Evolutionary conservation across 2,113 vertebrate genomes (phyloP), one percentile per base, ranked within the genome.

Genomic region (Nibea albiflora): DNA sequence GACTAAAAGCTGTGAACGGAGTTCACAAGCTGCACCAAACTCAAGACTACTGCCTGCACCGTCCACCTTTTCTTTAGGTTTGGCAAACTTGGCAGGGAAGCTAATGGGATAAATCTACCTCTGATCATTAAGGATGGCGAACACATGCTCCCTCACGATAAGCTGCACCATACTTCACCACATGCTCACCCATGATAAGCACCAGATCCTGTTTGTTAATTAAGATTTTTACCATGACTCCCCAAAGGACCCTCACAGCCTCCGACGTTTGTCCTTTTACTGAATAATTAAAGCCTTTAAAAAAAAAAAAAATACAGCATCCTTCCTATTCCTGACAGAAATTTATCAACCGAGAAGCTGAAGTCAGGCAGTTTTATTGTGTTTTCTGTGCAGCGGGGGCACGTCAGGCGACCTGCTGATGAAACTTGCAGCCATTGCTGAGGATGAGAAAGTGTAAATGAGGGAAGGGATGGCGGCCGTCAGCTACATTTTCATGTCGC

Each of bases 111-210:
- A 73, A 78, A 83, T 57, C 61, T 26, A 77, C 57, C 72, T 79
- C 60, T 79, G 86, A 89, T 86, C 85, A 80, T 86, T 77, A 77
- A 72, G 44, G 78, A 72, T 67, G 62, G 47, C 54, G 49, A 88
- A 61, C 88, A 85, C 69, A 78, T 75, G 76, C 79, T 70, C 54
- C 54, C 66, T 17, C n/a, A n/a, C 24, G 78, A 85, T 86, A 89
- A 80, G 70, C 76, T 60, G 35, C 76, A 31, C 71, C 19, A 50
- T 39, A 53, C 56, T 39, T 57, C 39, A 44, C 69, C 83, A 60
- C 75, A 80, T 83, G 85, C 31, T 81, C 60, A 16, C 58, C 76
- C 35, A 26, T 6, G 84, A 89, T 90, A 92, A 91, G 80, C 81
- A 76, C 69, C 52, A 42, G 81, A 75, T 80, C 68, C 68, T 14